phyloP scores from a whole-genome alignment of 2,113 vertebrate species.

The Elgaria multicarinata region DNA sequence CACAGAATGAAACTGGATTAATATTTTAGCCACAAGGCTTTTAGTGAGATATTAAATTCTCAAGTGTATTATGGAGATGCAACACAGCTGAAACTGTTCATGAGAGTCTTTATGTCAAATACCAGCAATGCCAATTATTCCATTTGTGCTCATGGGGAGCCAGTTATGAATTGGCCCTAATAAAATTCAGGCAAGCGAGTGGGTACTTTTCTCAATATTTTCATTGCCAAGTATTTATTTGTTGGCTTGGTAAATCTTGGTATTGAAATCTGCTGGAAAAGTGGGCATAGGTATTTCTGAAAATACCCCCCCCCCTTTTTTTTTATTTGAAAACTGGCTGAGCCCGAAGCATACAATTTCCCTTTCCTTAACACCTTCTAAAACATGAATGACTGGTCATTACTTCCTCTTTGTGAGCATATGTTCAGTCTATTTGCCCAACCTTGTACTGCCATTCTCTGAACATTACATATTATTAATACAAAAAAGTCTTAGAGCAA shows the following conservation, averaged over 20 bases:
- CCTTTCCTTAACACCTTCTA: neutral
- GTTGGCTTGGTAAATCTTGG: neutral
- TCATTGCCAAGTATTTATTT: neutral
- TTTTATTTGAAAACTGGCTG: neutral
- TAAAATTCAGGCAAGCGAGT: neutral
- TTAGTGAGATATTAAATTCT: neutral
- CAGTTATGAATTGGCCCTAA: neutral
- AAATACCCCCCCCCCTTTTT: neutral
- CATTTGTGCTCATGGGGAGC: neutral
- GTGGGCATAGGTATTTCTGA: neutral
- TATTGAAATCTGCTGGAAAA: neutral
- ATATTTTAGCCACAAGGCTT: neutral
- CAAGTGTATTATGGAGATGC: neutral
- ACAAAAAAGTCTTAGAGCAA: neutral
- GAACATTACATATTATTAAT: neutral
- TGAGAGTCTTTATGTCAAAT: neutral
- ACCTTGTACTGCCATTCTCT: neutral
- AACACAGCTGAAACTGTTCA: neutral
- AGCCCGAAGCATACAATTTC: neutral
- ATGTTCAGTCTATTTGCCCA: neutral
- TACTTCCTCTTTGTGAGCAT: neutral
- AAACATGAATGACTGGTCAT: neutral
- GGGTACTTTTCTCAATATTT: neutral
- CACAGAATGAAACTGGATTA: neutral
- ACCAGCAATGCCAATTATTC: neutral